Conservation (phyloP, 2,113 vertebrate genomes). For the Toxostoma redivivum region DNA sequence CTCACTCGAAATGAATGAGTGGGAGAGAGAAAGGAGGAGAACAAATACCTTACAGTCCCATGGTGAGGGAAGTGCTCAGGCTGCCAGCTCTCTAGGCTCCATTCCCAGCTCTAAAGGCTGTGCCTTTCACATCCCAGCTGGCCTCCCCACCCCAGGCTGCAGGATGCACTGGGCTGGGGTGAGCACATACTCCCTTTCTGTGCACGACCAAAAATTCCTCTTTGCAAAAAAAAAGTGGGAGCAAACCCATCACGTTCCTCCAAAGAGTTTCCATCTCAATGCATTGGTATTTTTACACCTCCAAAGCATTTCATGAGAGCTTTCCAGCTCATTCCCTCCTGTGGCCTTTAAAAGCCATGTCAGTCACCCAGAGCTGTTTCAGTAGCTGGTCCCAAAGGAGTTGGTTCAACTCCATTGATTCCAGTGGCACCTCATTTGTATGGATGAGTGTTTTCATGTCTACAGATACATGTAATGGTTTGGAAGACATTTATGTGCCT, state of each 20-base stretch:
- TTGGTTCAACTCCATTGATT: neutral
- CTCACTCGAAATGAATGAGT: neutral
- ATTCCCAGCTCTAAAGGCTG: neutral
- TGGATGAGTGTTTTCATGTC: neutral
- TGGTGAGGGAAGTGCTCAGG: neutral
- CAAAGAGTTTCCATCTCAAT: neutral
- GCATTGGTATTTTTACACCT: neutral
- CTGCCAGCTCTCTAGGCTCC: neutral
- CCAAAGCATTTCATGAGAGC: neutral
- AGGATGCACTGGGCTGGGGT: neutral
- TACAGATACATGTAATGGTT: neutral
- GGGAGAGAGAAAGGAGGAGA: conserved; percentile 28
- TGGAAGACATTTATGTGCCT: conserved; percentile 11
- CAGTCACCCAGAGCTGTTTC: neutral
- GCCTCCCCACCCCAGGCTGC: neutral
- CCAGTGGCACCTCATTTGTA: neutral
- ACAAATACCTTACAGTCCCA: neutral
- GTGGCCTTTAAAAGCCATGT: neutral
- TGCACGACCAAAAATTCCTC: neutral
- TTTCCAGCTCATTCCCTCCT: neutral
- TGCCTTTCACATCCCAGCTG: neutral
- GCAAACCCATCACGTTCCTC: neutral
- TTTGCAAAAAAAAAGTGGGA: neutral
- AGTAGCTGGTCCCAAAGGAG: neutral
- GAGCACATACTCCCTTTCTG: neutral